Evolutionary conservation across 2,888 invertebrate species (phyloP).

Genomic region (Taphrorychus bicolor): DNA sequence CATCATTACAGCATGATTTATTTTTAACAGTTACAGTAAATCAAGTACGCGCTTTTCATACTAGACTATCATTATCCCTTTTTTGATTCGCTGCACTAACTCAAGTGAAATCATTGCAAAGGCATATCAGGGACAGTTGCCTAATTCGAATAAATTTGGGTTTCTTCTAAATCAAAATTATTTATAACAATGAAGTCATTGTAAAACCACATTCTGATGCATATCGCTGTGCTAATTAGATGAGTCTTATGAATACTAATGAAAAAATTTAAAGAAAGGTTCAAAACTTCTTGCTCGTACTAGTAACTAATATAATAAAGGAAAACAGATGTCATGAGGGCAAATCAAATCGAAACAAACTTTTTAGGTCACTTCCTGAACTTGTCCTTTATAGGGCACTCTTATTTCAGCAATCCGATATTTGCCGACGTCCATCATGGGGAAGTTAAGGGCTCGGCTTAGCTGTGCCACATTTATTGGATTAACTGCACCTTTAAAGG

Average conservation of each 20-base stretch:
- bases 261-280: background rate
- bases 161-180: background rate
- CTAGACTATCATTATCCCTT: slow-evolving; percentile 11
- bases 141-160: background rate
- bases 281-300: no score
- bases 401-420: slow-evolving; percentile 32
- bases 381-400: slow-evolving; percentile 15
- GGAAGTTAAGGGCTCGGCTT: slow-evolving; percentile 36
- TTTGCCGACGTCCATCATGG: slow-evolving; percentile 12
- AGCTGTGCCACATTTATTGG: slow-evolving; percentile 10
- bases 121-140: slow-evolving; percentile 18
- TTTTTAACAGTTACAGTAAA: slow-evolving; percentile 18
- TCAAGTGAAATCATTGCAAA: slow-evolving; percentile 13
- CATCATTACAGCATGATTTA: background rate
- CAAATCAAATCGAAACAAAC: slow-evolving; percentile 10
- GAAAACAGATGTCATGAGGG: no score
- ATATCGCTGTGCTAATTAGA: background rate
- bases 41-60: slow-evolving; percentile 8
- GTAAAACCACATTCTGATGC: background rate
- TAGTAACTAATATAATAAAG: no score
- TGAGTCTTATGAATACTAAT: background rate
- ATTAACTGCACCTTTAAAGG: slow-evolving; percentile 16
- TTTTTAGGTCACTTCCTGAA: slow-evolving; percentile 34
- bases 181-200: background rate
- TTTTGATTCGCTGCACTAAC: slow-evolving; percentile 5